These are phyloP conservation scores for Semibalanus balanoides DNA, from an alignment of 1,140 invertebrate genomes.

Conservation along the genomic window DNA sequence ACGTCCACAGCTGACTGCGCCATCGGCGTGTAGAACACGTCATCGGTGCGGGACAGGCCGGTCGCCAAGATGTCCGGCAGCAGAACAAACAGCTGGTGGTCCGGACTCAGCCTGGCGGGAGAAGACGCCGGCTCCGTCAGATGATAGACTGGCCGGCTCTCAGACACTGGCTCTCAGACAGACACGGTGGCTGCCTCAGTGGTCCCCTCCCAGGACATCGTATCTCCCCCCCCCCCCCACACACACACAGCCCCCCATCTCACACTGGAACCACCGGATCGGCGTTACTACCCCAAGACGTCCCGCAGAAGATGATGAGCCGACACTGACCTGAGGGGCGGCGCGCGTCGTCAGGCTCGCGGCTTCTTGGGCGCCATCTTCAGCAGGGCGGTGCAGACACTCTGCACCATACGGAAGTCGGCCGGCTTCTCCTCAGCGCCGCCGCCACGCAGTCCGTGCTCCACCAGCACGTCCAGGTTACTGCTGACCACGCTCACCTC, in stretches of 20 bases:
- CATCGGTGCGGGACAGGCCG: conserved; percentile 31
- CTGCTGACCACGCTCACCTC: conserved; percentile 38
- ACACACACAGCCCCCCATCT: no score
- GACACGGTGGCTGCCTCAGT: no score
- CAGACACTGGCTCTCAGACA: no score
- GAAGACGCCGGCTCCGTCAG: no score
- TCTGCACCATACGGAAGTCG: conserved; percentile 40
- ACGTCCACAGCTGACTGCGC: conserved; percentile 42
- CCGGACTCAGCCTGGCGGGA: conserved; percentile 30
- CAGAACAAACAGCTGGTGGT: conserved; percentile 41
- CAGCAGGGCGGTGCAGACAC: conserved; percentile 42
- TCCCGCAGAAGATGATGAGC: no score
- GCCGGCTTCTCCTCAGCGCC: conserved; percentile 10
- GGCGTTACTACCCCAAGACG: no score
- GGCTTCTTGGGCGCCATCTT: conserved; percentile 31
- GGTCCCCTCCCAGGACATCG: no score
- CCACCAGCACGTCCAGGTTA: conserved; percentile 43
- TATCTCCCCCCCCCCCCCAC: no score
- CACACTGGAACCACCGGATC: no score
- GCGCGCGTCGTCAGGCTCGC: conserved; percentile 18
- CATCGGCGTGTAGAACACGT: conserved; percentile 41
- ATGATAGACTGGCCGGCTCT: no score
- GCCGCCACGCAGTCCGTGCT: conserved; percentile 38
- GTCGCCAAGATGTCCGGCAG: conserved; percentile 34
- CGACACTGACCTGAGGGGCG: neutral